A percentile compares a stretch with the other conserved stretches of the same genome.
phyloP scores from a whole-genome alignment of 2,797 vertebrate genomes.

The Epinephelus malabaricus region DNA sequence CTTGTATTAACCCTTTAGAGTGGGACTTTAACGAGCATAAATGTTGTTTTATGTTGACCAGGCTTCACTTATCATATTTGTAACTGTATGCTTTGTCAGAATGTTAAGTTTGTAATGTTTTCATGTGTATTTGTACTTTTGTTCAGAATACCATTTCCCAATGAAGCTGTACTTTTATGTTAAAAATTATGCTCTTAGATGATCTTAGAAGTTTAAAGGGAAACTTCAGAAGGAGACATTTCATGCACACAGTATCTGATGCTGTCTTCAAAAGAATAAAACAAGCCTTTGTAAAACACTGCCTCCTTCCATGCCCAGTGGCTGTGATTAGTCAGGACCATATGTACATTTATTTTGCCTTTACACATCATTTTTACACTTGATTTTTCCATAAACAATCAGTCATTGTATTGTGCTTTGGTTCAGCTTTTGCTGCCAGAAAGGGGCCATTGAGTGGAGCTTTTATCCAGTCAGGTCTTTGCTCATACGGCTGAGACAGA shows the following conservation, averaged over 20 bases:
- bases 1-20: constrained; percentile 13
- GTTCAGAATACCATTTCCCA: not conserved
- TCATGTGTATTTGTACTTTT: constrained; percentile 37
- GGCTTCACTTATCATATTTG: not conserved
- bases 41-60: constrained; percentile 6
- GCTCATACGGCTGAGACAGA: constrained; percentile 69
- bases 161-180: constrained; percentile 43
- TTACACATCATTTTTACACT: not conserved
- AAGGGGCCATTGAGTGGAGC: not conserved
- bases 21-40: not conserved
- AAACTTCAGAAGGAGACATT: constrained; percentile 8
- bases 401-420: not conserved
- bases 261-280: constrained; percentile 44
- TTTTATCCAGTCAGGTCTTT: constrained; percentile 49
- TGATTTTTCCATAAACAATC: not conserved
- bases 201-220: not conserved
- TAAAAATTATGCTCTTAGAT: constrained; percentile 11
- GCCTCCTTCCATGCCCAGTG: not conserved
- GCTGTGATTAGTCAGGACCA: not conserved
- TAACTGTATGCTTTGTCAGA: constrained; percentile 34
- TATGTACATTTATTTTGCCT: not conserved
- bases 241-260: not conserved
- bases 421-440: not conserved
- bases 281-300: not conserved
- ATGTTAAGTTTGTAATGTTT: constrained; percentile 22